These are phyloP conservation scores for Furcifer pardalis DNA, from an alignment of 2,797 vertebrate species.

Conservation along the genomic window DNA sequence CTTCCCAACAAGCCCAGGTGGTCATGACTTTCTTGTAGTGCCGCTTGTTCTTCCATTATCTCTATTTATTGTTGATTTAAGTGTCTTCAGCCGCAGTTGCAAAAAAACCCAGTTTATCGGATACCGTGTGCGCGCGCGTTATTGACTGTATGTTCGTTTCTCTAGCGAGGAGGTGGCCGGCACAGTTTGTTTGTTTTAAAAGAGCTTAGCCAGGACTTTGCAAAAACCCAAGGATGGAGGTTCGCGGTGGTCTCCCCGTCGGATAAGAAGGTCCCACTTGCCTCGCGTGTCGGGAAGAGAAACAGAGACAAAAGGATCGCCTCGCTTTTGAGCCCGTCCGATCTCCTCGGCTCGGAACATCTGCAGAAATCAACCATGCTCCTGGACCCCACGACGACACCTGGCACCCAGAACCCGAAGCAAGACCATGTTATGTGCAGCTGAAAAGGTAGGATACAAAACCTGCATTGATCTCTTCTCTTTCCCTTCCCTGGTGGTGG, in stretches of 20 bases:
- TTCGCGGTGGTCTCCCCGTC: conserved; percentile 42
- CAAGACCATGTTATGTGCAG: conserved; percentile 47
- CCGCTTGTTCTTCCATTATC: conserved; percentile 54
- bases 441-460: background rate
- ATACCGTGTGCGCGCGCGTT: conserved; percentile 6
- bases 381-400: conserved; percentile 8
- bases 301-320: background rate
- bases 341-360: conserved; percentile 45
- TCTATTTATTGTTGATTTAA: conserved; percentile 50
- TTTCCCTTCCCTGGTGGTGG: background rate
- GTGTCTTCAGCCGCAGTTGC: conserved; percentile 45
- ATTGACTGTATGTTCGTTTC: too few relatives aligned
- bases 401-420: conserved; percentile 19
- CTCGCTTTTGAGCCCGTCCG: conserved; percentile 9
- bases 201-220: conserved; percentile 57
- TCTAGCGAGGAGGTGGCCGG: too few relatives aligned
- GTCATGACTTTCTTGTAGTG: conserved; percentile 48
- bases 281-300: background rate
- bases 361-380: conserved; percentile 18
- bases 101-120: conserved; percentile 61
- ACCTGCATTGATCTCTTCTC: background rate
- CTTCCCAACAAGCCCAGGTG: conserved; percentile 49
- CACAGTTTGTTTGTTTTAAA: conserved; percentile 58
- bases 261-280: conserved; percentile 8
- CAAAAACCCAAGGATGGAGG: conserved; percentile 50